Evolutionary conservation across 2,113 vertebrate genomes (phyloP), one percentile per base, ranked within the genome.

Genomic region (Varanus komodoensis): DNA sequence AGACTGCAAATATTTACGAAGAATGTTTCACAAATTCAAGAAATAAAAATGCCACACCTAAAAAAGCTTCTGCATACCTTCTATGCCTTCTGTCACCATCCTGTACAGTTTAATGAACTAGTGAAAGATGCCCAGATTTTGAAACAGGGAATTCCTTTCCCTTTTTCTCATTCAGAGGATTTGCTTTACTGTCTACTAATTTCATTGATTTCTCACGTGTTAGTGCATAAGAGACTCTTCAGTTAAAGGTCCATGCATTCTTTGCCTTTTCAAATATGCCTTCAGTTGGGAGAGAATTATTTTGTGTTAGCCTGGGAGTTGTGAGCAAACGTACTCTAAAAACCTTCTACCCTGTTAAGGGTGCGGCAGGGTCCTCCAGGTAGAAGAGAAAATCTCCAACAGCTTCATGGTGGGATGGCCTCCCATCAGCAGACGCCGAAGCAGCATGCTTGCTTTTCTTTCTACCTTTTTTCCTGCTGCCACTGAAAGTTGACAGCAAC

Each of bases 81-180:
- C 25, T 3, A 2, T 0, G 1, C 2, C 54, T 0, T 48, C 87
- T 84, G 8, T 4, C 89, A n/a, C 4, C 57, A 50, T 71, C 6
- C 1, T 12, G 0, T 21, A 50, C 54, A 84, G 34, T 0, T 67
- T 17, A 86, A 86, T 64, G 74, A 74, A 44, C 25, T 8, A 29
- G 67, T 74, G 21, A 89, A 32, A 77, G 74, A 81, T 71, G 19
- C 0, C 0, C 1, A 0, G 80, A 5, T 48, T 91, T 50, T 54
- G 29, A 73, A 7, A 73, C 6, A 34, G 19, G 50, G 32, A 17
- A 48, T 32, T 29, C 11, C 25, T 25, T 73, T 74, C 29, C 44
- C 52, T 32, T 57, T 38, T 50, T 73, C 50, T 50, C 44, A 61
- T 34, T 77, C 74, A 64, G 25, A 21, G 34, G 27, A 0, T 71